Evolutionary conservation across 2,888 invertebrate genomes (phyloP), one percentile per base, ranked within the genome.

Genomic region (Strigamia maritima): DNA sequence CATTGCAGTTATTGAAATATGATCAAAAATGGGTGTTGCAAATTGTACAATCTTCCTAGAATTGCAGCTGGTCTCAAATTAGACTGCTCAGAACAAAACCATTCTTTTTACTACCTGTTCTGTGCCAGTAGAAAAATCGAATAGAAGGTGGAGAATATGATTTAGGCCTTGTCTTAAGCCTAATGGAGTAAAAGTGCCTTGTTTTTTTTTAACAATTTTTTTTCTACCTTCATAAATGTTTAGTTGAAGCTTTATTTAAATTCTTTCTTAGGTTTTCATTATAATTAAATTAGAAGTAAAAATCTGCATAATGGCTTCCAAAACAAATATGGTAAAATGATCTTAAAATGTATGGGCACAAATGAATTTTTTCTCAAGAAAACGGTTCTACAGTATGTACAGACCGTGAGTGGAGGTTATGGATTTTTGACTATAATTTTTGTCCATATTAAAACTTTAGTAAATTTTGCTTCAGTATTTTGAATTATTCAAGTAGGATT

Each of bases 161-260:
- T 70, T 70, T 70, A 70, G 70, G 70, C 28, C 70, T 60, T 12
- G 70, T 28, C 12, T 70, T 70, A 70, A 70, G 70, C 70, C 28
- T 70, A 70, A 70, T 70, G 70, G 70, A 70, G 70, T 70, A 70
- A 70, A 70, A 70, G 70, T 70, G 16, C 70, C 28, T 70, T 70
- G 28, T 70, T 70, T 70, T 70, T 70, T 70, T 54, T 19, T 54
- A n/a, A 19, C 54, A n/a, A 0, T 54, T 54, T 54, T 19, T 54
- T 54, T 19, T 6, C 19, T 26, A n/a, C 26, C 70, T 28, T 70
- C 70, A 16, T 70, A 70, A 28, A 70, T 70, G 28, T 70, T 28
- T 26, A 54, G 54, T 54, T 54, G 24, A 14, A 28, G 28, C 14
- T 2, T 28, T 8, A 28, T 70, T 70, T 70, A 70, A 70, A 70